Conservation (phyloP, 2,797 vertebrate species). For the Sebastes trivittatus region DNA sequence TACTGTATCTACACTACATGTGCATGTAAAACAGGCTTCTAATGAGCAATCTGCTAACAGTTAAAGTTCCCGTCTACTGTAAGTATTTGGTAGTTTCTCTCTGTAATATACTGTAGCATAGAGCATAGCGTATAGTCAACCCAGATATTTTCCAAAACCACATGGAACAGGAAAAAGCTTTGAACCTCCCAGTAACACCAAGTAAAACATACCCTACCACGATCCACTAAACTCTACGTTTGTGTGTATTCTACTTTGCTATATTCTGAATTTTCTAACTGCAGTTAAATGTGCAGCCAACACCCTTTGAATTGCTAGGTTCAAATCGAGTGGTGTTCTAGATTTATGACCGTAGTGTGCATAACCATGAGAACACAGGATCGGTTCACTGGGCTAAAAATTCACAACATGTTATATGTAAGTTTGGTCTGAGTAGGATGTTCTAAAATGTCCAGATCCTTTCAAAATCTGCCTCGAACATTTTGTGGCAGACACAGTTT, state of each 20-base stretch:
- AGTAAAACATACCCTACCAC: conserved; percentile 54
- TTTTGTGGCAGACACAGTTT: background rate
- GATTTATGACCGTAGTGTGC: conserved; percentile 24
- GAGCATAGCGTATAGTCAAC: conserved; percentile 40
- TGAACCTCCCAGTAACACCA: conserved; percentile 69
- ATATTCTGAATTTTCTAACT: conserved; percentile 45
- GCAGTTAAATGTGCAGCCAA: conserved; percentile 60
- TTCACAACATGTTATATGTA: conserved; percentile 4
- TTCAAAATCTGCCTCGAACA: background rate
- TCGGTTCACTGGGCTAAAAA: conserved; percentile 3
- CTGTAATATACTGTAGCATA: conserved; percentile 42
- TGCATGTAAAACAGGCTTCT: conserved; percentile 20
- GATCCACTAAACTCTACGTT: conserved; percentile 19
- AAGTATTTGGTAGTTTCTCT: conserved; percentile 24
- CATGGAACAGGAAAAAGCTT: conserved; percentile 59
- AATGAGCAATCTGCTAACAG: conserved; percentile 19
- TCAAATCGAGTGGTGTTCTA: conserved; percentile 30
- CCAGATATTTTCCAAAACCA: conserved; percentile 68
- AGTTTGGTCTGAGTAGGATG: conserved; percentile 4
- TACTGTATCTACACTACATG: background rate
- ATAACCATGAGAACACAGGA: background rate
- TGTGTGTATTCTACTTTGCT: conserved; percentile 18
- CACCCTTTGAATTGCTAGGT: conserved; percentile 74
- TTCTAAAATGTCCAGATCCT: conserved; percentile 8
- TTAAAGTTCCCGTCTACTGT: conserved; percentile 24